A percentile compares a stretch with the other conserved stretches of the same genome.
phyloP scores from a whole-genome alignment of 2,888 invertebrate genomes.

The Sphinx pinastri region DNA sequence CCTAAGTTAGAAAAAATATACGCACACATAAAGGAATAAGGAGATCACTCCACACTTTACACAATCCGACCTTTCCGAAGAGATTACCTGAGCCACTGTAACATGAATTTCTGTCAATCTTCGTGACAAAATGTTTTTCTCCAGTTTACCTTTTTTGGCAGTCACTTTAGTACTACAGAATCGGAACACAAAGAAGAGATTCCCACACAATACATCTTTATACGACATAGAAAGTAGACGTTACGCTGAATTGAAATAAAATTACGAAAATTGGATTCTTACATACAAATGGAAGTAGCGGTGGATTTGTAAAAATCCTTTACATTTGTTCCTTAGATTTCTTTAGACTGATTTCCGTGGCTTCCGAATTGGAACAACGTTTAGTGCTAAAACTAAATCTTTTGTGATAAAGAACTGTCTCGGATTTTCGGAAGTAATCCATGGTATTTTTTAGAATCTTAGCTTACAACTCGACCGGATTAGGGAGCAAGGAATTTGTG shows the following conservation, averaged over 20 bases:
- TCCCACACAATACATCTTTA: constrained; percentile 6
- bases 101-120: too few relatives aligned
- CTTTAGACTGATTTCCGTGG: constrained; percentile 12
- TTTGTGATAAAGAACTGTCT: constrained; percentile 4
- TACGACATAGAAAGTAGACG: neutral
- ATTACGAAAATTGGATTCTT: constrained; percentile 23
- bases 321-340: constrained; percentile 22
- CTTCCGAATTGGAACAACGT: constrained; percentile 15
- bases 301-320: constrained; percentile 21
- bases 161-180: neutral
- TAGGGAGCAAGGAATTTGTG: neutral
- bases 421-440: neutral
- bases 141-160: neutral
- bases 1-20: too few relatives aligned
- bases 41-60: too few relatives aligned
- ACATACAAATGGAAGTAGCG: constrained; percentile 23
- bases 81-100: too few relatives aligned
- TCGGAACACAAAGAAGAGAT: neutral
- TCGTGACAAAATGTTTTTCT: neutral
- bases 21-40: too few relatives aligned
- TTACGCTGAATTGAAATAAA: constrained; percentile 21
- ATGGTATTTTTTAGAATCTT: neutral
- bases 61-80: too few relatives aligned
- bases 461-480: neutral
- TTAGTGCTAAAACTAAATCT: constrained; percentile 11